Evolutionary conservation across 2,888 invertebrate genomes (phyloP).

Genomic region (Dexiosoma caninum): DNA sequence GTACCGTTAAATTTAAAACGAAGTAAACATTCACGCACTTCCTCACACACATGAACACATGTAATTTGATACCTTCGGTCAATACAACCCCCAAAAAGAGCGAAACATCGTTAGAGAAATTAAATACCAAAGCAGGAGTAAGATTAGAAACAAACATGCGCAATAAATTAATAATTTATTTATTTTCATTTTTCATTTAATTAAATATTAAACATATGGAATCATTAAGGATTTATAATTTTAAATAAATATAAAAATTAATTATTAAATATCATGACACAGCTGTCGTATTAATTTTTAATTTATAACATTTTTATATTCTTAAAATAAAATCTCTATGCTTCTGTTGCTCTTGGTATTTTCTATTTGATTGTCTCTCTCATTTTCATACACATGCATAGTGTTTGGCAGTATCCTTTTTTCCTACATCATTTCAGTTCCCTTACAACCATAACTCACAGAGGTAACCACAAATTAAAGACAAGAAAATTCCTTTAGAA

Average conservation of each 20-base stretch:
- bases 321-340: not conserved
- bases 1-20: constrained; percentile 52
- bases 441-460: constrained; percentile 56
- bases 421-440: constrained; percentile 50
- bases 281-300: too few relatives aligned
- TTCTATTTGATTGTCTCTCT: not conserved
- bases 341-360: not conserved
- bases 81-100: constrained; percentile 12
- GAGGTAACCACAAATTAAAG: constrained; percentile 47
- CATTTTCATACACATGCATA: constrained; percentile 4
- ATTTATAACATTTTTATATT: not conserved
- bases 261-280: not conserved
- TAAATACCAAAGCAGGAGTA: not conserved
- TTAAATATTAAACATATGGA: too few relatives aligned
- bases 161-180: constrained; percentile 3
- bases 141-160: constrained; percentile 1
- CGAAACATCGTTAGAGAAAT: too few relatives aligned
- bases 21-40: constrained; percentile 7
- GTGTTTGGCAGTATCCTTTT: constrained; percentile 40
- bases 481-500: constrained; percentile 55
- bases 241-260: not conserved
- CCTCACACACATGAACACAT: not conserved
- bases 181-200: not conserved
- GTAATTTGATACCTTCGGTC: not conserved
- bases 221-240: not conserved